Evolutionary conservation across 2,888 invertebrate genomes (phyloP).

Genomic region (Drosophila borealis): DNA sequence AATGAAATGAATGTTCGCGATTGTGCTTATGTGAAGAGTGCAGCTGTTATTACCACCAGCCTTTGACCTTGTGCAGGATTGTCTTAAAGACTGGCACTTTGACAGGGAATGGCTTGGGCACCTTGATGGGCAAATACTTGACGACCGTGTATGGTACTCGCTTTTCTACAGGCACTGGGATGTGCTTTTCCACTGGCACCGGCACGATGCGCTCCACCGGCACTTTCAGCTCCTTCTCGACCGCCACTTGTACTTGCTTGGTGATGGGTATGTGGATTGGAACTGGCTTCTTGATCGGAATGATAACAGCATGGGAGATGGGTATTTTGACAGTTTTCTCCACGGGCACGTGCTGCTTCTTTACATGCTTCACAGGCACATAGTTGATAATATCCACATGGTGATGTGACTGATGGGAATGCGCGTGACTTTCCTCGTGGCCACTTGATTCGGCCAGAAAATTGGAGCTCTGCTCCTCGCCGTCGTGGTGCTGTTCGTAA

Average conservation of each 20-base stretch:
- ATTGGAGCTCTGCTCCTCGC: constrained; percentile 67
- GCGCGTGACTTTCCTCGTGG: constrained; percentile 41
- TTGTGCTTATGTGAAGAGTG: background rate
- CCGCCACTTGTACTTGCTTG: constrained; percentile 90
- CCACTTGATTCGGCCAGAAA: constrained; percentile 65
- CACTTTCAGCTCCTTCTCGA: constrained; percentile 88
- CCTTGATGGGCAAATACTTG: constrained; percentile 91
- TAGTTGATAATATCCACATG: constrained; percentile 87
- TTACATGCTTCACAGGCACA: constrained; percentile 88
- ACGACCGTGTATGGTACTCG: constrained; percentile 90
- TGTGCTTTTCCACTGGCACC: constrained; percentile 89
- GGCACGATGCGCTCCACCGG: constrained; percentile 88
- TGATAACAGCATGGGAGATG: constrained; percentile 91
- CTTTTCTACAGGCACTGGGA: constrained; percentile 91
- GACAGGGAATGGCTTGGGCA: constrained; percentile 92
- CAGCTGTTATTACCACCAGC: constrained; percentile 75
- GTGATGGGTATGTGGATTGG: constrained; percentile 91
- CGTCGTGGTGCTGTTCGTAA: constrained; percentile 62
- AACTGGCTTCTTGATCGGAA: constrained; percentile 91
- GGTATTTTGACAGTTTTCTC: constrained; percentile 90
- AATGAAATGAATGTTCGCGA: constrained; percentile 37
- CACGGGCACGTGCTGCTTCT: constrained; percentile 90
- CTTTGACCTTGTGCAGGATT: constrained; percentile 86
- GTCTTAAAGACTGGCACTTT: constrained; percentile 90
- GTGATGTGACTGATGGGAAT: constrained; percentile 49